Evolutionary conservation across 2,888 invertebrate genomes (phyloP).

Genomic region (Argyra leucocephala): DNA sequence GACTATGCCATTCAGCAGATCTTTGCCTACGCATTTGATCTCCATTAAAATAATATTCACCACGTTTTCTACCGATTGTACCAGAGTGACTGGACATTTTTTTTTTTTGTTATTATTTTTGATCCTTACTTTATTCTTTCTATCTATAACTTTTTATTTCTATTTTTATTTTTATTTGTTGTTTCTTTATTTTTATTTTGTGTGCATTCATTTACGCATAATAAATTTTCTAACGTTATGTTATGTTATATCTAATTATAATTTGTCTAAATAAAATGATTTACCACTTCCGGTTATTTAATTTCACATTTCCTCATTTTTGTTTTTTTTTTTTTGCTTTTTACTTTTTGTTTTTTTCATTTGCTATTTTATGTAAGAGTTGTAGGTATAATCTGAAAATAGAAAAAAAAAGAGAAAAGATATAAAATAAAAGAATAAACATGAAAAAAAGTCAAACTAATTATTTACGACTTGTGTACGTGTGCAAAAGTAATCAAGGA

Average conservation of each 20-base stretch:
- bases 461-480: neutral
- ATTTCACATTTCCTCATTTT: neutral
- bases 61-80: conserved; percentile 43
- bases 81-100: conserved; percentile 44
- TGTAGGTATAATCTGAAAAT: neutral
- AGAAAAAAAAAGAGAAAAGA: neutral
- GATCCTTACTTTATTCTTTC: neutral
- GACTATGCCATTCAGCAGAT: conserved; percentile 50
- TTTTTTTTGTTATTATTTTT: conserved; percentile 14
- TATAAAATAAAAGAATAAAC: conserved; percentile 8
- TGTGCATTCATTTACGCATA: neutral
- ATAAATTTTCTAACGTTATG: neutral
- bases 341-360: neutral
- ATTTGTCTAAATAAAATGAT: conserved; percentile 6
- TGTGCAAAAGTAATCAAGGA: neutral
- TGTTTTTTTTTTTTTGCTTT: neutral
- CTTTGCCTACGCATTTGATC: conserved; percentile 47
- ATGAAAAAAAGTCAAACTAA: conserved; percentile 5
- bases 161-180: neutral
- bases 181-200: neutral
- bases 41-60: conserved; percentile 38
- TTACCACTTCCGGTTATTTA: conserved; percentile 6
- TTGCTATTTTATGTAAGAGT: neutral
- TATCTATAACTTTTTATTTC: neutral
- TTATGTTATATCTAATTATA: neutral